These are phyloP conservation scores for Prietella phreatophila DNA, from an alignment of 2,113 vertebrate species.

Conservation along the genomic window DNA sequence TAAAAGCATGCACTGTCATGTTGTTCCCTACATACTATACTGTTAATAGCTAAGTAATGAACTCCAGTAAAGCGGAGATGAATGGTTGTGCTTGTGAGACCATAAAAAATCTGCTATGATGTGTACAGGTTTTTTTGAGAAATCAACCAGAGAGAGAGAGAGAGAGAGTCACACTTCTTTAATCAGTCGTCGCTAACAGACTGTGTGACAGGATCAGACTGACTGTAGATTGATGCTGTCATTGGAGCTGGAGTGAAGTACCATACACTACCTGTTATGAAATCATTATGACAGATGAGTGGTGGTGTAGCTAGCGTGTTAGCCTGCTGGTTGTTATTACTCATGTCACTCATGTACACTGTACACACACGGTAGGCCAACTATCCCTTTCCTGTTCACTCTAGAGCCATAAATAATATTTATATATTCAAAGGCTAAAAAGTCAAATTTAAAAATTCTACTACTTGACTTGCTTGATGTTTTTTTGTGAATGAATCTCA, in stretches of 20 bases:
- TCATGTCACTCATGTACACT: not conserved
- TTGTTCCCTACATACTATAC: not conserved
- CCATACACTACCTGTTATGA: constrained; percentile 8
- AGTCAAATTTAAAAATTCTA: not conserved
- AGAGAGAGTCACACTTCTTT: constrained; percentile 19
- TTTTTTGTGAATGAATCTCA: not conserved
- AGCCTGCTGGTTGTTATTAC: constrained; percentile 3
- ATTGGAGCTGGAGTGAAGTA: constrained; percentile 42
- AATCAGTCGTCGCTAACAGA: constrained; percentile 55
- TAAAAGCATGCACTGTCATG: not conserved
- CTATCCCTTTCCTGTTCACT: not conserved
- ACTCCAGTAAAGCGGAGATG: constrained; percentile 2
- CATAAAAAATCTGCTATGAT: not conserved
- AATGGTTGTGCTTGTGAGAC: not conserved
- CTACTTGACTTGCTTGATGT: not conserved
- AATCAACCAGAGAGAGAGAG: not conserved
- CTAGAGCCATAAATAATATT: not conserved
- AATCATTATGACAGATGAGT: constrained; percentile 10
- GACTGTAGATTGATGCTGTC: constrained; percentile 70
- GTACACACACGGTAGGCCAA: no score
- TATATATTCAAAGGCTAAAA: not conserved
- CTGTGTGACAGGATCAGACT: constrained; percentile 65
- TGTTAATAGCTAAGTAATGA: not conserved
- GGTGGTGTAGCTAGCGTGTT: not conserved
- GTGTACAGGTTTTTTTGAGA: not conserved